Evolutionary conservation across 2,888 invertebrate species (phyloP).

Genomic region (Dorcus hopei): DNA sequence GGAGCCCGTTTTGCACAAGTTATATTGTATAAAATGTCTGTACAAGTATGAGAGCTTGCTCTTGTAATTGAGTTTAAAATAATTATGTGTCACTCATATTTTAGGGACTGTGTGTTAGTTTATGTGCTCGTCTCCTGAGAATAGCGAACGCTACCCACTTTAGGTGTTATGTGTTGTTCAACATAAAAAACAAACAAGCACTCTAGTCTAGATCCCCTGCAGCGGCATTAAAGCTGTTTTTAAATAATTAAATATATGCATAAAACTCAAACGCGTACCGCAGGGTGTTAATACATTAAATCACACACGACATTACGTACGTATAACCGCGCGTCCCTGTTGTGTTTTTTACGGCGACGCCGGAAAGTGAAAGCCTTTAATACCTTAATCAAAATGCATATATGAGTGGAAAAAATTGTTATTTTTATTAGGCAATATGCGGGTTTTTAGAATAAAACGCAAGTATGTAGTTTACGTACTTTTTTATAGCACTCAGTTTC

Average conservation of each 20-base stretch:
- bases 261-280: conserved; percentile 11
- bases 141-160: conserved; percentile 24
- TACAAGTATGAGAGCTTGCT: conserved; percentile 9
- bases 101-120: conserved; percentile 7
- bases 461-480: too few species aligned
- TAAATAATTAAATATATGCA: conserved; percentile 23
- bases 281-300: neutral
- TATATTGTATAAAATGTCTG: conserved; percentile 16
- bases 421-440: too few species aligned
- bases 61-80: conserved; percentile 21
- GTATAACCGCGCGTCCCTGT: too few species aligned
- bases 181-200: conserved; percentile 22
- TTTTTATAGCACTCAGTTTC: too few species aligned
- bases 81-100: conserved; percentile 21
- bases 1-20: conserved; percentile 6
- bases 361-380: too few species aligned
- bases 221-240: conserved; percentile 22
- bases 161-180: conserved; percentile 26
- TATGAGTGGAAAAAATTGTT: too few species aligned
- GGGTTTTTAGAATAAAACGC: too few species aligned
- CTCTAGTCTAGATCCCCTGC: conserved; percentile 12
- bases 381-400: too few species aligned
- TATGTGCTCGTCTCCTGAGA: conserved; percentile 17
- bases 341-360: too few species aligned
- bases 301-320: too few species aligned